Evolutionary conservation across 2,888 invertebrate species (phyloP).

Genomic region (Dorcus parallelipipedus): DNA sequence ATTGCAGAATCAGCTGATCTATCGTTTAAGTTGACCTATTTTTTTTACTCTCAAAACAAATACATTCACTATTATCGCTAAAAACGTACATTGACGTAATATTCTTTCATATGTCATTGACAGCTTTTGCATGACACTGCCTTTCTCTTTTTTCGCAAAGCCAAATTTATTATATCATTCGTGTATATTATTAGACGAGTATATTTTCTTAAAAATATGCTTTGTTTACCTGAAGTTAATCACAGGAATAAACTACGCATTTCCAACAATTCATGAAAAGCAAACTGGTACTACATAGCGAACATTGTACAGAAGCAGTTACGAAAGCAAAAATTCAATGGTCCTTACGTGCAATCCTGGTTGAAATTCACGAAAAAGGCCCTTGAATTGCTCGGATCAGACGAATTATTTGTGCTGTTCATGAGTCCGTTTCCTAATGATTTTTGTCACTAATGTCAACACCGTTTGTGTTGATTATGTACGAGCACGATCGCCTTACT

Average conservation of each 20-base stretch:
- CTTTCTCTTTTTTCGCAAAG: too few species aligned
- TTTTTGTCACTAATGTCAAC: slow-evolving; percentile 29
- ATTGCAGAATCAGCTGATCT: slow-evolving; percentile 9
- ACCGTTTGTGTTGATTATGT: slow-evolving; percentile 25
- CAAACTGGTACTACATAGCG: background rate
- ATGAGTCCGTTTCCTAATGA: slow-evolving; percentile 62
- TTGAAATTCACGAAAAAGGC: slow-evolving; percentile 95
- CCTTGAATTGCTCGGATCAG: slow-evolving; percentile 72
- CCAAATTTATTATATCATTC: too few species aligned
- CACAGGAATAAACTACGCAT: slow-evolving; percentile 10
- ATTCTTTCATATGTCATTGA: too few species aligned
- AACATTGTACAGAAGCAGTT: background rate
- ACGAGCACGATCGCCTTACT: slow-evolving; percentile 47
- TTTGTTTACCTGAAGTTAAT: slow-evolving; percentile 13
- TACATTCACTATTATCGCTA: background rate
- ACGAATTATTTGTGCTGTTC: slow-evolving; percentile 77
- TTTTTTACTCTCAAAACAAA: background rate
- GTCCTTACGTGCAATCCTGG: slow-evolving; percentile 95
- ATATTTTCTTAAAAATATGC: background rate
- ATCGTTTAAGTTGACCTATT: slow-evolving; percentile 1
- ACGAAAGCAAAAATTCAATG: background rate
- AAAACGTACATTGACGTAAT: too few species aligned
- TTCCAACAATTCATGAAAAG: background rate
- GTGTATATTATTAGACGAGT: too few species aligned
- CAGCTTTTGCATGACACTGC: too few species aligned